Conservation (phyloP, 2,113 vertebrate genomes). For the Silurus meridionalis region DNA sequence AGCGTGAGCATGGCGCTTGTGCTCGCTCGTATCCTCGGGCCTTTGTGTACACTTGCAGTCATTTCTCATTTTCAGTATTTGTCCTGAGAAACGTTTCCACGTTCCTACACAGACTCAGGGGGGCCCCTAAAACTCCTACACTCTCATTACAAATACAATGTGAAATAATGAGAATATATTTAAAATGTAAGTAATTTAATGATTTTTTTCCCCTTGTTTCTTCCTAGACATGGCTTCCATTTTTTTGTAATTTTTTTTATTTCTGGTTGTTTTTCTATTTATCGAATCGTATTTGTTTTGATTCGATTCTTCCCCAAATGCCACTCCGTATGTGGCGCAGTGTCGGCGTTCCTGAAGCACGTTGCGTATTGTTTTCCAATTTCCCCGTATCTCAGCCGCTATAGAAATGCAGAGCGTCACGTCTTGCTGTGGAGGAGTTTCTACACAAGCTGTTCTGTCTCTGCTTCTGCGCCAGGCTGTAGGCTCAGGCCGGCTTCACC, state of each 20-base stretch:
- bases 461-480: background rate
- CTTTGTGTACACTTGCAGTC: conserved; percentile 23
- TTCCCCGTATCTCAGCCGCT: background rate
- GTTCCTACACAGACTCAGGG: conserved; percentile 23
- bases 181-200: no score
- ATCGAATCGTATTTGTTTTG: background rate
- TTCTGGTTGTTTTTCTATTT: background rate
- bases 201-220: background rate
- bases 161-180: no score
- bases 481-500: background rate
- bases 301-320: background rate
- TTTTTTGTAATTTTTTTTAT: background rate
- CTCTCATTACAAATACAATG: background rate
- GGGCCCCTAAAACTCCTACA: background rate
- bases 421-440: conserved; percentile 14
- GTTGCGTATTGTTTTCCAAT: background rate
- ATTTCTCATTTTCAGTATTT: conserved; percentile 41
- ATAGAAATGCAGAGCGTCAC: background rate
- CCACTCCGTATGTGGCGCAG: background rate
- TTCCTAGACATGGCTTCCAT: background rate
- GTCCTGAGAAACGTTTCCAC: conserved; percentile 28
- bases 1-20: conserved; percentile 10
- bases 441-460: conserved; percentile 15
- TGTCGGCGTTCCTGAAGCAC: background rate
- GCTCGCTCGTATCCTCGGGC: conserved; percentile 28